Base-by-base conservation (phyloP, 2,113 vertebrate species). In the Sander vitreus region DNA sequence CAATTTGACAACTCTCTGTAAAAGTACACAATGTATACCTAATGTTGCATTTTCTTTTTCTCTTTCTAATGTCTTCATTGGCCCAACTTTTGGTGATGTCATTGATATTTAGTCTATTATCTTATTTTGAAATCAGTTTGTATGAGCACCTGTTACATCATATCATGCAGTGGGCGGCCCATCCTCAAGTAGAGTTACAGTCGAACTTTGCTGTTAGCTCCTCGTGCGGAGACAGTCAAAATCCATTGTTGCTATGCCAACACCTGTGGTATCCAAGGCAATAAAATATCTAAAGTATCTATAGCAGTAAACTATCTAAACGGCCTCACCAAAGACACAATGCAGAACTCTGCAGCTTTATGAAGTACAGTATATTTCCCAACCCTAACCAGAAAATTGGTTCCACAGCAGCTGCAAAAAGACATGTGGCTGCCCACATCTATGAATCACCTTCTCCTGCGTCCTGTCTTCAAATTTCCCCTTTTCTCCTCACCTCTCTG, bases 171-270 rank as follows among this genome's bases (percentile, higher is more conserved):
- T 18, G 47, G 21, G 62, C 6, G 39, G 50, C 63, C 30, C 10
- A 19, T 59, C 54, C 64, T 72, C 36, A 13, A 12, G 10, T 64
- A 57, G 78, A 79, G 73, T 47, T 30, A 68, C 39, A 75, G 71
- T 78, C 60, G 66, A 81, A 55, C 43, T 64, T 51, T n/a, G 10
- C 70, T 73, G 63, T 60, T 70, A 19, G 27, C 62, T 70, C 62
- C 55, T 16, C 6, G 63, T 71, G 66, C 68, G 70, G 66, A 82
- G 65, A 78, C 70, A 63, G 67, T 75, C 81, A 25, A 82, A 84
- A 84, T 83, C 87, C 89, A 87, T 90, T 86, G 90, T 87, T 91
- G 90, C 83, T 76, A 86, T 88, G 86, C 88, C 86, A 92, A 88
- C 90, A 79, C 64, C 53, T 78, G 73, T 78, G 77, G 89, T 85